A percentile compares a stretch with the other conserved stretches of the same genome.
Conservation (phyloP, 1,140 invertebrate genomes). For the Heliconius melpomene region DNA sequence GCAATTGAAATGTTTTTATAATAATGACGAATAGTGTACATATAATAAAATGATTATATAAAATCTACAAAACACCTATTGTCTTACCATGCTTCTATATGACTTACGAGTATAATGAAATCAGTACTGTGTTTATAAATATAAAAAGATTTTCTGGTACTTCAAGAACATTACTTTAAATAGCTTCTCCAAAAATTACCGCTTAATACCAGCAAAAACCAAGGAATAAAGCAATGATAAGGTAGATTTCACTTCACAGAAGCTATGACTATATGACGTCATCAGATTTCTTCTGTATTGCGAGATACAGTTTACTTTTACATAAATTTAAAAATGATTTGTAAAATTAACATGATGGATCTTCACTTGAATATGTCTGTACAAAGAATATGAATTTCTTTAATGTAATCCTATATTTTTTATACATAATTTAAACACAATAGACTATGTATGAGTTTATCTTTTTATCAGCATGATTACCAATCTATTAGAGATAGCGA, state of each 20-base stretch:
- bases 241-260: conserved; percentile 22
- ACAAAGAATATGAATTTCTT: background rate
- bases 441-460: background rate
- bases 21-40: background rate
- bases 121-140: background rate
- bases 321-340: too few species aligned
- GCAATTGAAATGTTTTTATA: background rate
- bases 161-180: conserved; percentile 4
- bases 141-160: background rate
- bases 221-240: background rate
- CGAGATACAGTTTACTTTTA: too few species aligned
- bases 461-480: background rate
- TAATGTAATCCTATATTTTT: background rate
- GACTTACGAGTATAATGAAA: background rate
- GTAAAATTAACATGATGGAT: background rate
- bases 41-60: background rate
- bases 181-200: background rate
- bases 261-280: conserved; percentile 18
- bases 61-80: background rate
- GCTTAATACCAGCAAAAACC: background rate
- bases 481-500: background rate
- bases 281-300: too few species aligned
- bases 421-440: background rate
- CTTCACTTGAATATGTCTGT: background rate
- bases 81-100: background rate